Base-by-base conservation (phyloP, 2,113 vertebrate genomes). In the Hipposideros armiger region DNA sequence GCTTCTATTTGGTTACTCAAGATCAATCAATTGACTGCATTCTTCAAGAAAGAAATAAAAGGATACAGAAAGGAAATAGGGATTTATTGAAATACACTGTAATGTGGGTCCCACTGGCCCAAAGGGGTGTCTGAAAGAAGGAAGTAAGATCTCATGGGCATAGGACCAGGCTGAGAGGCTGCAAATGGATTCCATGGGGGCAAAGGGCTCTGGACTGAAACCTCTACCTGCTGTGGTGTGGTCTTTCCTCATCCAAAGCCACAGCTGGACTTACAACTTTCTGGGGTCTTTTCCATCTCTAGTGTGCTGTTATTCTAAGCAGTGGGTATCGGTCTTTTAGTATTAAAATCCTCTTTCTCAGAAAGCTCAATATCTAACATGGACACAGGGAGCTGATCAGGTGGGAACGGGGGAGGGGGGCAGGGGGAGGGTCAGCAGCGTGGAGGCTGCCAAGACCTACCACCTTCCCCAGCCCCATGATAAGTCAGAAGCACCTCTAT, bases 21-120 rank as follows among this genome's bases (percentile, higher is more conserved):
- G 28, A 89, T 91, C 72, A 87, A 40, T 80, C 47, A 87, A 17
- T 22, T 11, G 13, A 89, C 24, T 50, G 14, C 36, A 45, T 19
- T 54, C 56, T 82, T 91, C 78, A 72, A 91, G 69, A 77, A 74
- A 84, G 13, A 83, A 76, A 69, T 32, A 32, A 78, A 62, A 92
- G 42, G 17, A 16, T 24, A 42, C 0, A 11, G 11, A 72, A 67
- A 89, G 42, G 70, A 78, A 93, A 87, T 16, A 36, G 26, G 9
- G 83, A 76, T 24, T 72, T 36, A 40, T 0, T 40, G 36, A 88
- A 81, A 54, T 9, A 62, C 5, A 66, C 40, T 20, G 8, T 16
- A 52, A 58, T 40, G 22, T 42, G 74, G 64, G 36, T n/a, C n/a
- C 69, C 5, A 19, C 1, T 54, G 54, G 20, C 42, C 16, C 13